Evolutionary conservation across 1,140 invertebrate genomes (phyloP).

Genomic region (Drosophila miranda): DNA sequence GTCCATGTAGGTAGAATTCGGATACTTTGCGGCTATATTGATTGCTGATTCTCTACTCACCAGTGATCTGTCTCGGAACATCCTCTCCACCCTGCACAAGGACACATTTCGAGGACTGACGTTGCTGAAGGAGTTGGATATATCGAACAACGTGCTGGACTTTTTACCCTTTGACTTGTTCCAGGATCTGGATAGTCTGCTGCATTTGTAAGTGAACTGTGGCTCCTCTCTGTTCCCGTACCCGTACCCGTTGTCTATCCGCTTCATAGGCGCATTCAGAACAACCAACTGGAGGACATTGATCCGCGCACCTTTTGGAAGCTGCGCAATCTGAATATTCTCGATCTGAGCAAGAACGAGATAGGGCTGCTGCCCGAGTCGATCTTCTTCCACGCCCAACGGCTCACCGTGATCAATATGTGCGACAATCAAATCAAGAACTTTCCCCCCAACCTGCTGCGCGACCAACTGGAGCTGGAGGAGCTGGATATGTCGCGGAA

Average conservation of each 20-base stretch:
- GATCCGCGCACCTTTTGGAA: conserved; percentile 86
- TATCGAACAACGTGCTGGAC: conserved; percentile 91
- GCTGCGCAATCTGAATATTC: conserved; percentile 86
- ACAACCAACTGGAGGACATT: conserved; percentile 88
- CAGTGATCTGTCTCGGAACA: conserved; percentile 90
- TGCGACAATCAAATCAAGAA: conserved; percentile 87
- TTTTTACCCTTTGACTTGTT: conserved; percentile 89
- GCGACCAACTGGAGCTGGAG: conserved; percentile 83
- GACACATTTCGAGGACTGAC: conserved; percentile 88
- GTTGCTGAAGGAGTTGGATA: conserved; percentile 88
- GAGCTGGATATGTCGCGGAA: conserved; percentile 87
- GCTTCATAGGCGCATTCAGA: conserved; percentile 86
- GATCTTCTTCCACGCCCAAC: conserved; percentile 86
- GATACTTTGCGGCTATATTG: neutral
- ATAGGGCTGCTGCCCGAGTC: conserved; percentile 85
- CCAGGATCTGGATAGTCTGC: conserved; percentile 87
- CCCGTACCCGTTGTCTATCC: neutral
- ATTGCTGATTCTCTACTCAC: conserved; percentile 44
- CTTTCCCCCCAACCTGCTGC: conserved; percentile 83
- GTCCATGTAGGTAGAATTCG: conserved; percentile 84
- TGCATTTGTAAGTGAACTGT: conserved; percentile 85
- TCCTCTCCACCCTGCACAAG: conserved; percentile 88
- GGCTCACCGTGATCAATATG: conserved; percentile 87
- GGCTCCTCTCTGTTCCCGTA: neutral
- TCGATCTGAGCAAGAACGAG: conserved; percentile 90